Evolutionary conservation across 2,797 vertebrate genomes (phyloP).

Genomic region (Apogon hyalosoma): DNA sequence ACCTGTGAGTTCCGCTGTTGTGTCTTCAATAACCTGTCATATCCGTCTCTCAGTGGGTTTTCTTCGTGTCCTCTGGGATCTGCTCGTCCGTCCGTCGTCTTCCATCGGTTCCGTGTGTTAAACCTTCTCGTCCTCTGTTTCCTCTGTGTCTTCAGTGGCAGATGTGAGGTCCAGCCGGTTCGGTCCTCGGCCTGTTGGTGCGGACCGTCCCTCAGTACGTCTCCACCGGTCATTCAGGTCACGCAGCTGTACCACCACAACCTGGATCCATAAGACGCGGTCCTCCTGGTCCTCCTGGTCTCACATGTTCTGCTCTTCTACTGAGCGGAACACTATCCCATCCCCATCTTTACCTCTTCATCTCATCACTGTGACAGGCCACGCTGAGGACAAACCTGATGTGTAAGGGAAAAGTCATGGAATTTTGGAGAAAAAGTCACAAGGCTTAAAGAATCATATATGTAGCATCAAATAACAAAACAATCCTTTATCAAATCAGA

Average conservation of each 20-base stretch:
- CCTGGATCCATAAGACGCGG: slow-evolving; percentile 54
- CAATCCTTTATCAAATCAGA: too few species aligned
- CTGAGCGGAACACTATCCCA: neutral
- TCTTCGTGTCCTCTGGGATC: neutral
- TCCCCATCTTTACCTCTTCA: neutral
- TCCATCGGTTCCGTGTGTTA: neutral
- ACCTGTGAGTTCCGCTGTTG: slow-evolving; percentile 15
- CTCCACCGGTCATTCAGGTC: slow-evolving; percentile 82
- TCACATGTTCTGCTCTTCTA: neutral
- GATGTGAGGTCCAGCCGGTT: slow-evolving; percentile 66
- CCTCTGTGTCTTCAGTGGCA: slow-evolving; percentile 52
- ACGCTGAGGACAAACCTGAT: too few species aligned
- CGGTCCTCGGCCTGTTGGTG: slow-evolving; percentile 82
- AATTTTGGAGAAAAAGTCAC: too few species aligned
- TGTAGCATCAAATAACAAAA: too few species aligned
- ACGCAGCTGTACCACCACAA: slow-evolving; percentile 68
- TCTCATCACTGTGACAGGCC: too few species aligned
- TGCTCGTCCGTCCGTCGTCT: too few species aligned
- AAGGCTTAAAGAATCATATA: too few species aligned
- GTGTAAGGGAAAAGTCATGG: too few species aligned
- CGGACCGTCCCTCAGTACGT: slow-evolving; percentile 71
- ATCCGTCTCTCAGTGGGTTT: neutral
- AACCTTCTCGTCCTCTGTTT: neutral
- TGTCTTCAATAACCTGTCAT: slow-evolving; percentile 21
- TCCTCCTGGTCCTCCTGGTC: neutral